phyloP scores from a whole-genome alignment of 2,113 vertebrate species.

The Sterrhoptilus dennistouni region DNA sequence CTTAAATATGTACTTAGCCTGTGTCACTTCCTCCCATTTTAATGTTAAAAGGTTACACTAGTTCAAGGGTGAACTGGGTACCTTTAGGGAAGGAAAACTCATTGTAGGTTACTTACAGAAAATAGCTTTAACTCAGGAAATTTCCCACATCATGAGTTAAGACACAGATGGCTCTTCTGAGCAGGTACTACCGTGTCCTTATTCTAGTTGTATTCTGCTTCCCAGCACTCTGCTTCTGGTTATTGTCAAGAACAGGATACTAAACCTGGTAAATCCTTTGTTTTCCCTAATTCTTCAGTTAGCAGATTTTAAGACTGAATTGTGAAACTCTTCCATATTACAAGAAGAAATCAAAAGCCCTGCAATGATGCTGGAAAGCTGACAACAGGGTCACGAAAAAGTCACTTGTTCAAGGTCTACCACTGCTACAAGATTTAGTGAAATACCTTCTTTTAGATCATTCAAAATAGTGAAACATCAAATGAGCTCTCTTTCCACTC shows the following conservation, averaged over 20 bases:
- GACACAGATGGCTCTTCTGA: neutral
- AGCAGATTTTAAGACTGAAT: neutral
- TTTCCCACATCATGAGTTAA: neutral
- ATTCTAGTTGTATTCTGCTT: neutral
- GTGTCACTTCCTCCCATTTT: neutral
- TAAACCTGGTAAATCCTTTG: neutral
- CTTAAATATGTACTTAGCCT: neutral
- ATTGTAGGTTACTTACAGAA: neutral
- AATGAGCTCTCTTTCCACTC: neutral
- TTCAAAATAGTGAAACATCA: neutral
- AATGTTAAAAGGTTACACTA: neutral
- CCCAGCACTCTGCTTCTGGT: neutral
- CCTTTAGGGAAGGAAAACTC: neutral
- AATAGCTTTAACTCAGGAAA: neutral
- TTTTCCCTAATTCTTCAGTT: neutral
- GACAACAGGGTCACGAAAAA: neutral
- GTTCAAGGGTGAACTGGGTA: neutral
- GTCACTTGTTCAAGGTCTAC: neutral
- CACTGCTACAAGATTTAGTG: neutral
- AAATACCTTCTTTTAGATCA: neutral
- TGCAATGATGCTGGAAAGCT: neutral
- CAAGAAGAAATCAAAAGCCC: neutral
- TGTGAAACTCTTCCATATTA: neutral
- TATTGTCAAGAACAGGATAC: neutral
- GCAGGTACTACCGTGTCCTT: neutral